These are phyloP conservation scores for Diploptera punctata DNA, from an alignment of 2,888 invertebrate species.

Conservation along the genomic window DNA sequence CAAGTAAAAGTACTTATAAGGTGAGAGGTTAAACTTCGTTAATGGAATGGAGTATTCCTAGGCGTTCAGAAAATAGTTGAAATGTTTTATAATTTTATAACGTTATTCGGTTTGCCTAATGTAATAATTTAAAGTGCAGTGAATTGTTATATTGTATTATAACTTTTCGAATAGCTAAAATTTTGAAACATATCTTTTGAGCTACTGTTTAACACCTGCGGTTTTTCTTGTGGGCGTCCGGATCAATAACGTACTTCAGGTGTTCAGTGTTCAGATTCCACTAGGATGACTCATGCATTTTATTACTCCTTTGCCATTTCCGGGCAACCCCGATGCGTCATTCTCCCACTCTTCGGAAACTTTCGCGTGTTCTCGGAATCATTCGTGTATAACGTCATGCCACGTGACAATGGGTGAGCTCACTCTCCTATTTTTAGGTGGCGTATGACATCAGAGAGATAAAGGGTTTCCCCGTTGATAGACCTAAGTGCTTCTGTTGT, in stretches of 20 bases:
- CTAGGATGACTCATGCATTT: not conserved
- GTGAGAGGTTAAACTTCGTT: too few relatives aligned
- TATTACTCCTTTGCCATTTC: conserved; percentile 31
- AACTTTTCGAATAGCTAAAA: too few relatives aligned
- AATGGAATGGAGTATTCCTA: too few relatives aligned
- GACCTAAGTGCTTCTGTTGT: not conserved
- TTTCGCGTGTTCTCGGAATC: conserved; percentile 30
- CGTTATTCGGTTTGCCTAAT: too few relatives aligned
- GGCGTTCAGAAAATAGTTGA: too few relatives aligned
- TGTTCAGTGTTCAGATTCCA: not conserved
- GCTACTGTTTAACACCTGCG: too few relatives aligned
- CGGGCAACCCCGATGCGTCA: conserved; percentile 41
- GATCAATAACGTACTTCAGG: not conserved
- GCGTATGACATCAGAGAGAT: conserved; percentile 37
- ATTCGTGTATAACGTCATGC: conserved; percentile 32
- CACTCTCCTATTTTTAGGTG: conserved; percentile 20
- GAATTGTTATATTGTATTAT: too few relatives aligned
- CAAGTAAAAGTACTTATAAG: too few relatives aligned
- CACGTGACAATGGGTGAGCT: conserved; percentile 40
- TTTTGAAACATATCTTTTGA: too few relatives aligned
- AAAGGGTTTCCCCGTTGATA: not conserved
- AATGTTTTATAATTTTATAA: too few relatives aligned
- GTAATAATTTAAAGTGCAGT: too few relatives aligned
- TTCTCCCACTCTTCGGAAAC: conserved; percentile 25
- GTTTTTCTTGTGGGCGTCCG: too few relatives aligned